Base-by-base conservation (phyloP, 2,888 invertebrate genomes). In the Boloria selene region DNA sequence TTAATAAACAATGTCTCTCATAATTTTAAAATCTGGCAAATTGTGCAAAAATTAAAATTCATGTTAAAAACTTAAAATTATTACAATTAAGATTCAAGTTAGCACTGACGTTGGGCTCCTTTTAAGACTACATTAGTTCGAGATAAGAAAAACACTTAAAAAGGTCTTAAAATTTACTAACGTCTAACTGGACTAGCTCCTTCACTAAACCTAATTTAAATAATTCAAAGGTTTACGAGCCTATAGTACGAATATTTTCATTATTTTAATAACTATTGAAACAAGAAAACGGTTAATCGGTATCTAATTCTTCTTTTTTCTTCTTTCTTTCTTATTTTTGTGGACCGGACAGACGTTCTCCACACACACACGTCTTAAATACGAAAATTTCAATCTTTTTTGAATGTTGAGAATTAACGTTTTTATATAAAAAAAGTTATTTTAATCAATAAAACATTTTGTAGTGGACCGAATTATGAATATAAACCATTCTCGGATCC, bases 121-220 rank as follows among this genome's bases (percentile, higher is more conserved):
- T 70, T 71, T 79, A 79, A 67, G 66, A 70, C 73, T 83, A 82
- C 59, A 74, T 79, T 80, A 78, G 75, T 83, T 84, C 81, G 81
- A 82, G 83, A 85, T 75, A 70, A 80, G 64, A 82, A 74, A 79
- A 79, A 80, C 81, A 83, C 67, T 72, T 73, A 75, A 78, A 81
- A 72, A 80, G 83, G 83, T 83, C 84, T 86, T 84, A 86, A 77
- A 83, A 82, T 81, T 78, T 80, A 80, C 80, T 86, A 83, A 81
- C 74, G 72, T 77, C 82, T 88, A 89, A 80, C 70, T 82, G 87
- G 90, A 91, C 90, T 91, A 91, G 90, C 80, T 90, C 87, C 90
- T 86, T 88, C 79, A 80, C 75, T 87, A 86, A 78, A 75, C 74
- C 83, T 86, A 88, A 74, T 73, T 74, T 67, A 73, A 70, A 69